Base-by-base conservation (phyloP, 2,888 invertebrate genomes). In the Eutolmus rufibarbis region DNA sequence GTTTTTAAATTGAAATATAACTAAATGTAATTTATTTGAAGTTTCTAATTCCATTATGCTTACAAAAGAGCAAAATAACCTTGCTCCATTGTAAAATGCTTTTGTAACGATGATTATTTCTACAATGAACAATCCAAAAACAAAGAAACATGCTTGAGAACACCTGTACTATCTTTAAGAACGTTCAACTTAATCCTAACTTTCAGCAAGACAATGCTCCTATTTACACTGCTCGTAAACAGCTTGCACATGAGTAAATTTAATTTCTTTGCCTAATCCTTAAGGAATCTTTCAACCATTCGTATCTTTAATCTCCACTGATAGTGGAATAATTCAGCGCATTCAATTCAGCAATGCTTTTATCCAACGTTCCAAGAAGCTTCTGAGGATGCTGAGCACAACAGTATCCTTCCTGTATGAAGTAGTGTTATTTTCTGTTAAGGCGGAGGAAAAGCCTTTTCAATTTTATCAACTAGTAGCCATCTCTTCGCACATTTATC, bases 351-450 rank as follows among this genome's bases (percentile, higher is more conserved):
- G 28, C 23, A 28, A 23, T 16, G 23, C 9, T 66, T 23, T 51
- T 66, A 23, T 23, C 66, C 23, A 23, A 12, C 28, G 23, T 28
- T 23, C 66, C 66, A 66, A 66, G 66, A 66, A 12, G 66, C 66
- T 28, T 14, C 66, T 28, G 12, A 66, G 66, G 28, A 66, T 66
- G 66, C 28, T 28, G 66, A 66, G 66, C 66, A 66, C 66, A 66
- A 66, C 66, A 66, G 23, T 12, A 66, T 66, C 28, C 9, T 28
- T 66, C 66, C 66, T 66, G 66, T 77, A 40, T 77, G 77, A 77
- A 77, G 77, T 37, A 77, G 77, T 77, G 77, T 77, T 77, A 77
- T 77, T 77, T 77, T 34, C 77, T 77, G 19, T 77, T 77, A 77
- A 77, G 37, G 40, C 66, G n/a, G 37, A 77, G 77, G 31, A 77